Base-by-base conservation (phyloP, 2,888 invertebrate species). In the Epirrhoe tristata region DNA sequence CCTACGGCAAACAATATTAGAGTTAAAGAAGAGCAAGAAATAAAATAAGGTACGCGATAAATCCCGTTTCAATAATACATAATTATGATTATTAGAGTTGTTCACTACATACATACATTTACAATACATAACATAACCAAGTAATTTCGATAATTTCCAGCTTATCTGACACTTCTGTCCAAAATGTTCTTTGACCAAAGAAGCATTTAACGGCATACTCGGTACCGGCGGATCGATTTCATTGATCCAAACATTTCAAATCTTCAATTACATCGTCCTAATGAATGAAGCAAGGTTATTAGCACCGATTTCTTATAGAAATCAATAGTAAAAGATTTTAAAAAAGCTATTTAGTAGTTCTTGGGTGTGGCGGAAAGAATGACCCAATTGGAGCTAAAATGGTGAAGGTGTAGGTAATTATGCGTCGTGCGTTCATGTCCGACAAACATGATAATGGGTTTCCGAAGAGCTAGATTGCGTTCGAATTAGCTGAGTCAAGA, bases 201-300 rank as follows among this genome's bases (percentile, higher is more conserved):
- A 54, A 59, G 58, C 53, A 36, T 67, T 63, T 61, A 67, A 67
- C 67, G 63, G 67, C 63, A 60, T 54, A 63, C 60, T 8, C 58
- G 24, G 53, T 52, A 46, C 43, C 16, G 31, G 12, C 34, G n/a
- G 48, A 52, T 55, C 52, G 55, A 43, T 64, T 60, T 66, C 50
- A 67, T 64, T 54, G 58, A 58, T 34, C 51, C 65, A 43, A 32
- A 56, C 56, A 60, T 63, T 65, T 63, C 63, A 17, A 61, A 68
- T 61, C 63, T 67, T 58, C 58, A 64, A 68, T 64, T 68, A 61
- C 56, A 60, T 54, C 64, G 58, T 68, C 68, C 61, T 64, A 62
- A 64, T 68, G 57, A 61, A 58, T 39, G 57, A 46, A 65, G 17
- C 57, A 8, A 52, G 57, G 64, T 61, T 65, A 55, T 64, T 64